Conservation (phyloP, 2,888 invertebrate genomes). For the Capitulum mitella region DNA sequence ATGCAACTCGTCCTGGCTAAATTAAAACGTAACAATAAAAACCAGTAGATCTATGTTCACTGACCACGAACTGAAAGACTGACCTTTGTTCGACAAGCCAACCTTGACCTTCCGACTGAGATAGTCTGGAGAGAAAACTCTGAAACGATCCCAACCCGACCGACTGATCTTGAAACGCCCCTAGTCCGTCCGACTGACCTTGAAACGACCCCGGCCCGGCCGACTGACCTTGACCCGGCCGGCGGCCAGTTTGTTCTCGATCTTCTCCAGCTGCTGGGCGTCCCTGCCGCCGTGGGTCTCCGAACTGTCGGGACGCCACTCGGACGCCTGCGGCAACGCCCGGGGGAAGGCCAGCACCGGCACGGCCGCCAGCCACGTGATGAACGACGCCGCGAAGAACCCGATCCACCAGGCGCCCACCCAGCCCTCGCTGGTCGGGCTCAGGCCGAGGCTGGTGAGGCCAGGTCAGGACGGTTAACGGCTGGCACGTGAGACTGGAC, state of each 20-base stretch:
- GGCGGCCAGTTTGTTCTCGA: slow-evolving; percentile 59
- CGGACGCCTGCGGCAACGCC: slow-evolving; percentile 52
- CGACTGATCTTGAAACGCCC: not conserved
- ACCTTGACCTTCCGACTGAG: too few species aligned
- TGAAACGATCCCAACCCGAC: too few species aligned
- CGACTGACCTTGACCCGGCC: not conserved
- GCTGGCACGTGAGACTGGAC: too few species aligned
- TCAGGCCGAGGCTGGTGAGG: slow-evolving; percentile 28
- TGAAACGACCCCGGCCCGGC: not conserved
- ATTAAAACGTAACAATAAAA: too few species aligned
- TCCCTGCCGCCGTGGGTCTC: slow-evolving; percentile 60
- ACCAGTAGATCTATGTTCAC: too few species aligned
- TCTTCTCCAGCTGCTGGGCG: slow-evolving; percentile 71
- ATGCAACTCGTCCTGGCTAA: too few species aligned
- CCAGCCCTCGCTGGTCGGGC: slow-evolving; percentile 48
- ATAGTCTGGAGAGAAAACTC: too few species aligned
- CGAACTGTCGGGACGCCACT: not conserved
- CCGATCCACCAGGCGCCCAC: slow-evolving; percentile 84
- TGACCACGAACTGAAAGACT: too few species aligned
- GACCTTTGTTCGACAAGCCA: too few species aligned
- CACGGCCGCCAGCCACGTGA: slow-evolving; percentile 56
- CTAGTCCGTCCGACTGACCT: not conserved
- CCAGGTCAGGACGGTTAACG: too few species aligned
- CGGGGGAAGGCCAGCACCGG: slow-evolving; percentile 67
- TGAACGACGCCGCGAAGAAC: slow-evolving; percentile 59